phyloP scores from a whole-genome alignment of 2,113 vertebrate genomes.

The Macrotus californicus region DNA sequence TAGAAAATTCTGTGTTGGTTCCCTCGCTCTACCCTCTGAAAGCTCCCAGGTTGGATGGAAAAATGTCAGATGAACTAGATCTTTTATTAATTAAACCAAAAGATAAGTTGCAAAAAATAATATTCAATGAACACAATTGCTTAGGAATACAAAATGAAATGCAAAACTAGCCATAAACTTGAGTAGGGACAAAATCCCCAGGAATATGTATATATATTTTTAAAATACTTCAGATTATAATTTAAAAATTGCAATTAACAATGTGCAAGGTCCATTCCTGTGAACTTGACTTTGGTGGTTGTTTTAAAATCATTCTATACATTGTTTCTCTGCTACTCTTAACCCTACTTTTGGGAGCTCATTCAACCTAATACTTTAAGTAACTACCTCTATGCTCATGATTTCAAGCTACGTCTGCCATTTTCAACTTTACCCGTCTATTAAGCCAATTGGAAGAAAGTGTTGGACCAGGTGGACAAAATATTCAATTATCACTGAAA shows the following conservation, averaged over 20 bases:
- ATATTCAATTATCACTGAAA: not conserved
- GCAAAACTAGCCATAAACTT: not conserved
- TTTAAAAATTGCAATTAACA: not conserved
- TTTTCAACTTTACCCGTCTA: not conserved
- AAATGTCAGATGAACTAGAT: not conserved
- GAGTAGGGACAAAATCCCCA: not conserved
- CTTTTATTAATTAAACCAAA: not conserved
- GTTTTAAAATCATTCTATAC: not conserved
- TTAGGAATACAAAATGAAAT: not conserved
- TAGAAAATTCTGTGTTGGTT: not conserved
- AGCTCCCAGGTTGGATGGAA: not conserved
- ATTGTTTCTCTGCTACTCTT: not conserved
- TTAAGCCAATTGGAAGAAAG: not conserved
- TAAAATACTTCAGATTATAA: not conserved
- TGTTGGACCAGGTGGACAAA: not conserved
- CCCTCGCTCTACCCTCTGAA: not conserved
- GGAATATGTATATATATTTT: not conserved
- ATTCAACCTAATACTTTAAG: not conserved
- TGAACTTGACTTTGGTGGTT: not conserved
- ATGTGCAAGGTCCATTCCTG: not conserved
- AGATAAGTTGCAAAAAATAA: not conserved
- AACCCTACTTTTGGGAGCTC: not conserved
- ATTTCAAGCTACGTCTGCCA: not conserved
- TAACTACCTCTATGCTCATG: not conserved
- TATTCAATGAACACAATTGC: not conserved